These are phyloP conservation scores for Parasteatoda lunata DNA, from an alignment of 2,888 invertebrate species.

Conservation along the genomic window DNA sequence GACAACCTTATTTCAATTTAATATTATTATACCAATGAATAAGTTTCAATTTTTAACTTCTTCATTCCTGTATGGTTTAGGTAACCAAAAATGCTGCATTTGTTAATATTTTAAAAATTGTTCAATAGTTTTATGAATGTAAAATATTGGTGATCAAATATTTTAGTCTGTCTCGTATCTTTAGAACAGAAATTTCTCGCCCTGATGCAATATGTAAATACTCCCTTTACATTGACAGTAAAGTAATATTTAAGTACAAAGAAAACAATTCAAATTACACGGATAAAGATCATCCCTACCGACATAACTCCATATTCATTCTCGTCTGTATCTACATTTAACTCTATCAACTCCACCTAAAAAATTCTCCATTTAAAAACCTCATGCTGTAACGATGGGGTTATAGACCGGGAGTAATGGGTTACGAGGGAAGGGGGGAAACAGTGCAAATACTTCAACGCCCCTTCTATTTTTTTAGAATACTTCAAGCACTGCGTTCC, in stretches of 20 bases:
- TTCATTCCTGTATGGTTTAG: too few species aligned
- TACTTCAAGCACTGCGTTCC: conserved; percentile 45
- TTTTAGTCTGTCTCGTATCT: too few species aligned
- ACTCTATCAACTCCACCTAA: conserved; percentile 26
- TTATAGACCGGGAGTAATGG: conserved; percentile 54
- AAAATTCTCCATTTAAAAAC: conserved; percentile 20
- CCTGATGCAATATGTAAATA: too few species aligned
- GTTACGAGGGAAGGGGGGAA: conserved; percentile 37
- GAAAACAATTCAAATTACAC: background rate
- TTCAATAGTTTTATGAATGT: too few species aligned
- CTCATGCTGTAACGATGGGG: conserved; percentile 58
- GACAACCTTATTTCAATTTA: too few species aligned
- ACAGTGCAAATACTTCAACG: conserved; percentile 60
- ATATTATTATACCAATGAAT: too few species aligned
- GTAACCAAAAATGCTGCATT: too few species aligned
- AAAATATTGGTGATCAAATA: too few species aligned
- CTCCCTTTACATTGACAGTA: too few species aligned
- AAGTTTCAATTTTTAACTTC: too few species aligned
- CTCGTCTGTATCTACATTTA: conserved; percentile 44
- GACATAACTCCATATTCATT: conserved; percentile 11
- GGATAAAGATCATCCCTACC: conserved; percentile 26
- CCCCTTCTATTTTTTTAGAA: conserved; percentile 35
- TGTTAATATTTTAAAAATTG: too few species aligned
- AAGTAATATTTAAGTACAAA: background rate
- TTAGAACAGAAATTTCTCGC: too few species aligned